Evolutionary conservation across 2,113 vertebrate genomes (phyloP).

Genomic region (Ageneiosus marmoratus): DNA sequence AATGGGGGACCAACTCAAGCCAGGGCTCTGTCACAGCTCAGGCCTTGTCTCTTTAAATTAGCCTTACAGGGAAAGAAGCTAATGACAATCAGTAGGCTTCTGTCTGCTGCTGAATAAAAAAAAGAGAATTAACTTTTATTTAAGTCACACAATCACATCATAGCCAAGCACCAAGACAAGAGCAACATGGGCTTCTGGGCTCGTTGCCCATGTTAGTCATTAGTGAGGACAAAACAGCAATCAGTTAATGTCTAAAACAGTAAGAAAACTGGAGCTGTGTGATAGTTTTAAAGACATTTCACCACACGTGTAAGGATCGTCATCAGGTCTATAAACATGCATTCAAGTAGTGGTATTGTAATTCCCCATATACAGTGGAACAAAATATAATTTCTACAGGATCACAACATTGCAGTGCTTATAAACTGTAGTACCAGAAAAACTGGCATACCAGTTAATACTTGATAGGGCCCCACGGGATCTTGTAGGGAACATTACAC

Average conservation of each 20-base stretch:
- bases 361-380: too few species aligned
- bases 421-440: too few species aligned
- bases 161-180: constrained; percentile 15
- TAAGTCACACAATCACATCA: constrained; percentile 22
- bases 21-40: constrained; percentile 57
- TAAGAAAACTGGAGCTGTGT: neutral
- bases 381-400: neutral
- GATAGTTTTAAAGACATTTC: constrained; percentile 1
- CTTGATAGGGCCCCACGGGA: too few species aligned
- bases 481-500: too few species aligned
- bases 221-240: constrained; percentile 27
- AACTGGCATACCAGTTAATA: too few species aligned
- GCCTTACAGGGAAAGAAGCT: constrained; percentile 57
- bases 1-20: constrained; percentile 57
- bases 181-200: constrained; percentile 10
- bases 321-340: neutral
- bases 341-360: neutral
- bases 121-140: constrained; percentile 39
- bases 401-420: neutral
- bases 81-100: constrained; percentile 50
- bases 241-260: constrained; percentile 25
- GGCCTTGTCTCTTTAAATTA: constrained; percentile 68
- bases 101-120: constrained; percentile 28
- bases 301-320: neutral
- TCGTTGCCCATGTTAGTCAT: constrained; percentile 10